Percentiles rank a stretch among this genome's conserved stretches.
phyloP scores from a whole-genome alignment of 1,140 invertebrate species.

The Brachionus koreanus region DNA sequence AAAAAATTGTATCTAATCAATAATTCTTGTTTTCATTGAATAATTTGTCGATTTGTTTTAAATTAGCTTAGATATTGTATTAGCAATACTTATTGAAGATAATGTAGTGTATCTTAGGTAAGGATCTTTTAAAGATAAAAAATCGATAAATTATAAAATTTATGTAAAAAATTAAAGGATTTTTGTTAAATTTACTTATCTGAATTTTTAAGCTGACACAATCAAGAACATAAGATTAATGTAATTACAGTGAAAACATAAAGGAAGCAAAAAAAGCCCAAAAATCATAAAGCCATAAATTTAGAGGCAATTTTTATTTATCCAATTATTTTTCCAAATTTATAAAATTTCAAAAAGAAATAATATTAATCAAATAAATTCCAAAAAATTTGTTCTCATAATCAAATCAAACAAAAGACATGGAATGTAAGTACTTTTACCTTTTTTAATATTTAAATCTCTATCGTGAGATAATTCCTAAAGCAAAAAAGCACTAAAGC shows the following conservation, averaged over 20 bases:
- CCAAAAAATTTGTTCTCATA: not conserved
- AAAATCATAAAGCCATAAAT: constrained; percentile 3
- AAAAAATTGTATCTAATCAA: too few relatives aligned
- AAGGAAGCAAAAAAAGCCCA: not conserved
- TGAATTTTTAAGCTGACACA: constrained; percentile 1
- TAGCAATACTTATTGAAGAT: not conserved
- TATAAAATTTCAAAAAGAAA: not conserved
- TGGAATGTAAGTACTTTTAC: not conserved
- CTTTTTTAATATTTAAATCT: not conserved
- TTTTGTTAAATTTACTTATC: not conserved
- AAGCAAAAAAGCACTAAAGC: not conserved
- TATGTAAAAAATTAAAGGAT: not conserved
- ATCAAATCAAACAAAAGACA: not conserved
- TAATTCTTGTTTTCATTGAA: too few relatives aligned
- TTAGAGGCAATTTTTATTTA: not conserved
- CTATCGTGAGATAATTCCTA: not conserved
- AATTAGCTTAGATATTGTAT: too few relatives aligned
- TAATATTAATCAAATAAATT: not conserved
- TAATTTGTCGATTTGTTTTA: too few relatives aligned
- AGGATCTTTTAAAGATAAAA: not conserved
- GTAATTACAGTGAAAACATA: not conserved
- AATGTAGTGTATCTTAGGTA: not conserved
- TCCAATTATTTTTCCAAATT: not conserved
- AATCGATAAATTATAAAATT: not conserved
- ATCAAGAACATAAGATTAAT: constrained; percentile 8